A percentile compares a stretch with the other conserved stretches of the same genome.
Conservation (phyloP, 2,888 invertebrate species). For the Heliconius cydno region DNA sequence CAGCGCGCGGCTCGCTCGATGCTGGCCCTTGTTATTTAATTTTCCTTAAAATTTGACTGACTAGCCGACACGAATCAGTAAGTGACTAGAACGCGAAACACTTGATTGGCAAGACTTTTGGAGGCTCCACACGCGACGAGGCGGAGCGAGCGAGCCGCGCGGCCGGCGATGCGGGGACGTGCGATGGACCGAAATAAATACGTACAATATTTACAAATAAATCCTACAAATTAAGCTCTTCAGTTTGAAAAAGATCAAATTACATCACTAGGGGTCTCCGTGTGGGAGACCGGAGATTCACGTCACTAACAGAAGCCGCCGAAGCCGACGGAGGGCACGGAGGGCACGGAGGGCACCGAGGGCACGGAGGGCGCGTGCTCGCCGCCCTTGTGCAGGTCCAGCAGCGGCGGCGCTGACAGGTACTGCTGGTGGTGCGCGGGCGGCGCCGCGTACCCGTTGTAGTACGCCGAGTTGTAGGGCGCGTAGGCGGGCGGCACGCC, state of each 20-base stretch:
- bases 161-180: conserved; percentile 44
- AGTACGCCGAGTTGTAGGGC: conserved; percentile 77
- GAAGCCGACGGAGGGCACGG: conserved; percentile 80
- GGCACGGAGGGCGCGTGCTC: conserved; percentile 62
- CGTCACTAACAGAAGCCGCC: conserved; percentile 78
- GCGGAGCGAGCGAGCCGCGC: conserved; percentile 42
- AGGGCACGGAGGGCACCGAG: conserved; percentile 69
- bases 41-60: conserved; percentile 69
- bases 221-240: conserved; percentile 78
- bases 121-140: conserved; percentile 46
- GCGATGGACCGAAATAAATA: conserved; percentile 71
- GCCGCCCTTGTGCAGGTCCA: conserved; percentile 77
- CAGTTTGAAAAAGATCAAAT: conserved; percentile 69
- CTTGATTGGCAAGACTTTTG: conserved; percentile 75
- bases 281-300: conserved; percentile 35
- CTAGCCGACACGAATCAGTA: conserved; percentile 79
- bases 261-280: conserved; percentile 65
- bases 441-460: conserved; percentile 78
- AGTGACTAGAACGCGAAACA: conserved; percentile 81
- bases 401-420: conserved; percentile 72
- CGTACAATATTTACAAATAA: conserved; percentile 81
- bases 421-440: conserved; percentile 79
- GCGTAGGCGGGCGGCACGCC: conserved; percentile 67
- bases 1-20: conserved; percentile 46
- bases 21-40: conserved; percentile 38